phyloP scores from a whole-genome alignment of 1,140 invertebrate genomes.

The Diorhabda carinulata region DNA sequence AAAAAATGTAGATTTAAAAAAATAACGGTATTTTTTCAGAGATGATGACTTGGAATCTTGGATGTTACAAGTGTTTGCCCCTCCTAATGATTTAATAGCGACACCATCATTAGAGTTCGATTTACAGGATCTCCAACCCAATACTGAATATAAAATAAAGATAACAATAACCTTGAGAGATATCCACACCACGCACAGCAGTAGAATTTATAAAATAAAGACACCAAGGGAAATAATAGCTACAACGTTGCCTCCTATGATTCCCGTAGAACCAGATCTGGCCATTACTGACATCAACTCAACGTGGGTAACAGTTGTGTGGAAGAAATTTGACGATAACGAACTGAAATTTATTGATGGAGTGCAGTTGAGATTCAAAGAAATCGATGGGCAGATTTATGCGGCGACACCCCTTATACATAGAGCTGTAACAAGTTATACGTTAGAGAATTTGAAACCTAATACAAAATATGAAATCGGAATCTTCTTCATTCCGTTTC shows the following conservation, averaged over 20 bases:
- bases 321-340: constrained; percentile 75
- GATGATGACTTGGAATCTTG: constrained; percentile 67
- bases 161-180: constrained; percentile 72
- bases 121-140: constrained; percentile 67
- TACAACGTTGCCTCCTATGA: constrained; percentile 60
- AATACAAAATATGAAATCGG: constrained; percentile 72
- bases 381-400: constrained; percentile 66
- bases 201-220: constrained; percentile 66
- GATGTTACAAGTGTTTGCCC: constrained; percentile 79
- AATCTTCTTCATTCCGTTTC: constrained; percentile 71
- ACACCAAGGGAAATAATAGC: constrained; percentile 53
- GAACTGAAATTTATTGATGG: constrained; percentile 73
- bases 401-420: constrained; percentile 74
- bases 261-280: constrained; percentile 68
- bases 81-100: constrained; percentile 76
- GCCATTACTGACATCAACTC: constrained; percentile 70
- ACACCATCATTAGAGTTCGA: constrained; percentile 81
- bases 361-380: constrained; percentile 68
- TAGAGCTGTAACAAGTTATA: constrained; percentile 66
- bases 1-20: constrained; percentile 11
- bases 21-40: constrained; percentile 45
- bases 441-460: constrained; percentile 67
- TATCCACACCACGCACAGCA: constrained; percentile 67
- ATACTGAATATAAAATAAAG: constrained; percentile 76
- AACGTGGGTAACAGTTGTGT: constrained; percentile 70